phyloP scores from a whole-genome alignment of 2,113 vertebrate species.

The Gila orcuttii region DNA sequence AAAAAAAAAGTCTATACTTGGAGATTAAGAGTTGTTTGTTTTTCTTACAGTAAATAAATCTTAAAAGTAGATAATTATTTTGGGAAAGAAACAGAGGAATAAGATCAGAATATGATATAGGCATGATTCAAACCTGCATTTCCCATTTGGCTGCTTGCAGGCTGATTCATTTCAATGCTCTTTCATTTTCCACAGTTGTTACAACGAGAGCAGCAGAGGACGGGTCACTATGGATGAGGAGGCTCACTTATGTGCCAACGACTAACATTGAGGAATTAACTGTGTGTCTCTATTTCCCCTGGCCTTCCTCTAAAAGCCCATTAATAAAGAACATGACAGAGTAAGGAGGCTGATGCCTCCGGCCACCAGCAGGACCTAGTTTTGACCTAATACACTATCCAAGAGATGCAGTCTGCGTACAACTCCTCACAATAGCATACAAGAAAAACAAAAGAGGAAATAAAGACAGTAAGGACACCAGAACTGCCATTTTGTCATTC shows the following conservation, averaged over 20 bases:
- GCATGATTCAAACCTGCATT: background rate
- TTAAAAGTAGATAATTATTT: background rate
- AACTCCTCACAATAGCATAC: conserved; percentile 49
- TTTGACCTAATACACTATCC: conserved; percentile 43
- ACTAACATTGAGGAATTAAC: conserved; percentile 46
- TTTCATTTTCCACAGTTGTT: background rate
- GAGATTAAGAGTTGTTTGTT: too few species aligned
- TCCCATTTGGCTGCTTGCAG: background rate
- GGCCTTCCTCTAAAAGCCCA: conserved; percentile 43
- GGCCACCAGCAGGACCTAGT: conserved; percentile 23
- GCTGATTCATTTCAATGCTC: background rate
- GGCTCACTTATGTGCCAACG: conserved; percentile 29
- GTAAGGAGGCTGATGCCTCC: conserved; percentile 22
- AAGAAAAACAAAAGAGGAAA: conserved; percentile 71
- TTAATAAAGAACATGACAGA: conserved; percentile 39
- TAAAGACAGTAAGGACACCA: conserved; percentile 66
- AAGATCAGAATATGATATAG: background rate
- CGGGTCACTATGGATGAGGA: conserved; percentile 31
- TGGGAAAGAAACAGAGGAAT: background rate
- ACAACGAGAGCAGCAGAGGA: conserved; percentile 29
- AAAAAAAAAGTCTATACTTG: too few species aligned
- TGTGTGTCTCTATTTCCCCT: conserved; percentile 38
- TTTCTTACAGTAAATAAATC: background rate
- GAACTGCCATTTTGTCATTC: conserved; percentile 51
- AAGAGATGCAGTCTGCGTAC: conserved; percentile 25